These are phyloP conservation scores for Pseudopleuronectes americanus DNA, from an alignment of 2,797 vertebrate genomes.

Conservation along the genomic window DNA sequence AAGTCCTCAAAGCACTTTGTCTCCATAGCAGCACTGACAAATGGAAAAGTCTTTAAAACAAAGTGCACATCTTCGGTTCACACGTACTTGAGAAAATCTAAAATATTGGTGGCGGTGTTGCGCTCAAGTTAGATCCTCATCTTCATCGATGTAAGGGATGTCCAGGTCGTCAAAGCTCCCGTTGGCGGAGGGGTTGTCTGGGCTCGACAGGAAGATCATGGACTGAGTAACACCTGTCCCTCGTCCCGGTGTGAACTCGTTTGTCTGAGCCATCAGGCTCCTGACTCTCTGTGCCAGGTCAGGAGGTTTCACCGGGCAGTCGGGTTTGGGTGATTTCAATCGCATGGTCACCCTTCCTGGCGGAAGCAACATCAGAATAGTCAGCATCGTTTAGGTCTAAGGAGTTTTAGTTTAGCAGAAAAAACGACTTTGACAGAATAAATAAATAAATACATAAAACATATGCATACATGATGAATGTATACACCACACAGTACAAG, in stretches of 20 bases:
- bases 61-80: constrained; percentile 45
- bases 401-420: not conserved
- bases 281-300: constrained; percentile 51
- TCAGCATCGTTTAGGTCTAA: constrained; percentile 12
- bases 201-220: constrained; percentile 69
- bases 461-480: not conserved
- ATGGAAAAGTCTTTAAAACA: constrained; percentile 49
- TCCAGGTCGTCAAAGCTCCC: constrained; percentile 85
- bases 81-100: constrained; percentile 25
- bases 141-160: constrained; percentile 86
- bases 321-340: constrained; percentile 36
- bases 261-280: constrained; percentile 70
- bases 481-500: not conserved
- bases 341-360: constrained; percentile 50
- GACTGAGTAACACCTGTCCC: constrained; percentile 79
- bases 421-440: no score
- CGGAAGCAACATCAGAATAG: constrained; percentile 12
- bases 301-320: constrained; percentile 50
- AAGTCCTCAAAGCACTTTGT: constrained; percentile 33
- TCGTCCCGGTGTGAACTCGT: constrained; percentile 59
- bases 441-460: not conserved
- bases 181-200: constrained; percentile 28
- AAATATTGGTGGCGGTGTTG: constrained; percentile 6
- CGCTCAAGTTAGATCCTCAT: constrained; percentile 58
- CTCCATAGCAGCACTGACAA: constrained; percentile 66